Base-by-base conservation (phyloP, 53 echinoderm and acorn worm species). In the Paelopatides confundens region DNA sequence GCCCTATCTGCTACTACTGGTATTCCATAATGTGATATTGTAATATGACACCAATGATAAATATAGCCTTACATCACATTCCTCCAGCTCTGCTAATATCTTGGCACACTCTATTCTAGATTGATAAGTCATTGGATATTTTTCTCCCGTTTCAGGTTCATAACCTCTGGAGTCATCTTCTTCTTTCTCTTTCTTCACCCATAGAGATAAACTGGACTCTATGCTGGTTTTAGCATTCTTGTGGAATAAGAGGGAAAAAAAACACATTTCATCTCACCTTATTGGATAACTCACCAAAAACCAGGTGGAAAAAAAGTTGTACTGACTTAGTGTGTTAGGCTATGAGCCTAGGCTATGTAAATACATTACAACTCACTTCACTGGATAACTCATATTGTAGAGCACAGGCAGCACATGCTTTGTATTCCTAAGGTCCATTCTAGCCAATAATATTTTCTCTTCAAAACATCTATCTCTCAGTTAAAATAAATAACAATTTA, bases 161-260 rank as follows among this genome's bases (percentile, higher is more conserved):
- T 87, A 6, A 21, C 18, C 21, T 4, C n/a, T 23, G 2, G 17
- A 21, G 24, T 23, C 58, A 48, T 58, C 65, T 84, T 69, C 38
- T 67, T 47, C 47, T 71, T 52, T 83, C 52, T 81, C 81, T 62
- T 66, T 17, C 14, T 38, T 93, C 86, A 95, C 88, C 97, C 97
- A 97, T 86, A 95, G 88, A 31, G 97, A 93, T 70, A 97, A 35
- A 71, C 95, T 93, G 84, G 86, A 90, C 82, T 97, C 92, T 26
- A 97, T 97, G 11, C 90, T 85, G 21, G 62, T 77, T 63, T 88
- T 90, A 23, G 97, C 95, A 87, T 95, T 65, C 97, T 97, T 70
- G 7, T 84, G 31, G 27, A 24, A 36, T 40, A 82, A 8, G 26
- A 38, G 30, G 17, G 43, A 27, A 30, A 12, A 27, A 0, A 62